These are phyloP conservation scores for Sebastes paucispinis DNA, from an alignment of 2,797 vertebrate species.

Conservation along the genomic window DNA sequence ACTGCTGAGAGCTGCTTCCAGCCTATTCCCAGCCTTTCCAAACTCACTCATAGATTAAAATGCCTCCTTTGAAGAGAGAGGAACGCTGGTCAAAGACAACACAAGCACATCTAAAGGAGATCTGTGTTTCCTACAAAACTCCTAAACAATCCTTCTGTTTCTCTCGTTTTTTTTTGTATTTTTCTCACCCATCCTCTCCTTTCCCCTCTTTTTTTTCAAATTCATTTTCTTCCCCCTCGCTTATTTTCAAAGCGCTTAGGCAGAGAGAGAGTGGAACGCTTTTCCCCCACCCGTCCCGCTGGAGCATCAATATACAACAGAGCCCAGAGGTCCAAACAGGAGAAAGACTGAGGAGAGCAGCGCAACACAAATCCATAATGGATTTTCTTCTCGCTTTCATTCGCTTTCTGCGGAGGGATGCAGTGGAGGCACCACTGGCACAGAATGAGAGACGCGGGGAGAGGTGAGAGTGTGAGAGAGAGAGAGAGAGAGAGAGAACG, in stretches of 20 bases:
- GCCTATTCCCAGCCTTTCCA: background rate
- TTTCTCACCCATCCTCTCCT: background rate
- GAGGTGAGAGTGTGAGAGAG: background rate
- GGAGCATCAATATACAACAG: conserved; percentile 67
- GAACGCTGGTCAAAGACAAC: conserved; percentile 21
- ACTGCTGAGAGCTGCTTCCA: conserved; percentile 11
- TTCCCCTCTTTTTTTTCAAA: background rate
- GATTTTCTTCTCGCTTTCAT: conserved; percentile 69
- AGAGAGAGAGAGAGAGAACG: conserved; percentile 25
- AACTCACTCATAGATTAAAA: conserved; percentile 30
- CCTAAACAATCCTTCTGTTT: background rate
- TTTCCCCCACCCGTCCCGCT: conserved; percentile 2
- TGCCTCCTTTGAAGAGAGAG: conserved; percentile 17
- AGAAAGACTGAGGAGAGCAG: conserved; percentile 65
- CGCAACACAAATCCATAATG: conserved; percentile 71
- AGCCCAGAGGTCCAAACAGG: conserved; percentile 68
- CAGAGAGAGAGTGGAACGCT: conserved; percentile 13
- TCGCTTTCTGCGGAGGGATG: conserved; percentile 54
- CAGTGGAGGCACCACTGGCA: conserved; percentile 54
- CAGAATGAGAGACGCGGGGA: conserved; percentile 44
- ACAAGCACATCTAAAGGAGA: conserved; percentile 23
- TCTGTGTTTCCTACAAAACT: background rate
- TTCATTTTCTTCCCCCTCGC: conserved; percentile 33
- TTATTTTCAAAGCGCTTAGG: conserved; percentile 47
- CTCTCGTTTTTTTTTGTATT: background rate